Base-by-base conservation (phyloP, 2,797 vertebrate species). In the Apogon hyalosoma region DNA sequence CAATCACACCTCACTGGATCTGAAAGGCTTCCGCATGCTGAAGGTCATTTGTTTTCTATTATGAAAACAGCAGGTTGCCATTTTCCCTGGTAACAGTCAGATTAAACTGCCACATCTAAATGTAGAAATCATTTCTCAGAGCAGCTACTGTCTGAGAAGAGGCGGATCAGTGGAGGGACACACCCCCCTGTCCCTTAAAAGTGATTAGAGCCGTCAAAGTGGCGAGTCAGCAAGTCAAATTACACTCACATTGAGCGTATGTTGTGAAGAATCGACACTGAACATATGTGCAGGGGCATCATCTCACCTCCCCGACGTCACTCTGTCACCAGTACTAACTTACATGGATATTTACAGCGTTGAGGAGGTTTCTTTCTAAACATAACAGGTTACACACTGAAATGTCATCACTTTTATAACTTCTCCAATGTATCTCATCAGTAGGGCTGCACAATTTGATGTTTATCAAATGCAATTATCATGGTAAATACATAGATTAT, bases 71-170 rank as follows among this genome's bases (percentile, higher is more conserved):
- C 13, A 57, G 61, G 53, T 55, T 73, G 48, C 68, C 47, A 39
- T 75, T 77, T 70, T 63, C 31, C 50, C 43, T 45, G 3, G 33
- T 49, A 40, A 28, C 53, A 59, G 76, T 64, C 42, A 58, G 75
- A 80, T 85, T 71, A 69, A 84, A 76, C 40, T 70, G 73, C 63
- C 67, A 65, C 67, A 47, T 16, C 21, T 47, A 55, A 67, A 76
- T 57, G 55, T 46, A 72, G 57, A 67, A 55, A 69, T 61, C 59
- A 73, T 85, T 82, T 63, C 47, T 77, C 79, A 84, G 64, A 46
- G 60, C 11, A 16, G 33, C 57, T 12, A 42, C 8, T 58, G 46
- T 28, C 54, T 16, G 41, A 63, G 60, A 63, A 46, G 54, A 79
- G 51, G 51, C 9, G 24, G 55, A 76, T 62, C 71, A 59, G 54